phyloP scores from a whole-genome alignment of 2,797 vertebrate species.

The Hippoglossus hippoglossus region DNA sequence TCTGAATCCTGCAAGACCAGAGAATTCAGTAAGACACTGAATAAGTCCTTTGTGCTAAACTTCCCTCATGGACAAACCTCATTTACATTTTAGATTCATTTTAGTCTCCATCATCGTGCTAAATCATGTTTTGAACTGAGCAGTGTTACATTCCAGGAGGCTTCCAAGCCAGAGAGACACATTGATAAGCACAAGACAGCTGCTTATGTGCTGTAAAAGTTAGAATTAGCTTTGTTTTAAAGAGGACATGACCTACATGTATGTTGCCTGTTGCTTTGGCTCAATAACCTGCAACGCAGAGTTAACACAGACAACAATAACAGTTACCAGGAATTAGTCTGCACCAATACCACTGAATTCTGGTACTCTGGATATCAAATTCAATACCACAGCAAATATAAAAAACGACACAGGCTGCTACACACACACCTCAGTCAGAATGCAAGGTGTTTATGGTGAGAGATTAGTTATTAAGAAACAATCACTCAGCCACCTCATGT shows the following conservation, averaged over 20 bases:
- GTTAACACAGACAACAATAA: no score
- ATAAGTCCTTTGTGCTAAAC: background rate
- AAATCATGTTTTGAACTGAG: background rate
- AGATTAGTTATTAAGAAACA: no score
- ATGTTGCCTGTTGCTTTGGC: background rate
- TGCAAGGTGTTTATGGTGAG: no score
- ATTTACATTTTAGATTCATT: conserved; percentile 10
- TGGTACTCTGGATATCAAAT: no score
- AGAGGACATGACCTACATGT: conserved; percentile 2
- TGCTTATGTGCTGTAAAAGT: conserved; percentile 11
- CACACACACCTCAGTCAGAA: no score
- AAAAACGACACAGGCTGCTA: no score
- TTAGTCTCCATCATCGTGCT: background rate
- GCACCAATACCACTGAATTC: no score
- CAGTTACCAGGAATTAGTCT: no score
- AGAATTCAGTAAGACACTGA: background rate
- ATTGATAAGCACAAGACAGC: background rate
- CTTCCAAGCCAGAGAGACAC: background rate
- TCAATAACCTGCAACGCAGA: background rate
- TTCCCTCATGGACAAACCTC: background rate
- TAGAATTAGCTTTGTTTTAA: conserved; percentile 11
- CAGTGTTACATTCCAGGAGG: background rate
- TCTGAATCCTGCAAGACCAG: no score
- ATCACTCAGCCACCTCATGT: no score
- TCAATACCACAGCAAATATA: no score